These are phyloP conservation scores for Bombus huntii DNA, from an alignment of 1,140 invertebrate genomes.

Conservation along the genomic window DNA sequence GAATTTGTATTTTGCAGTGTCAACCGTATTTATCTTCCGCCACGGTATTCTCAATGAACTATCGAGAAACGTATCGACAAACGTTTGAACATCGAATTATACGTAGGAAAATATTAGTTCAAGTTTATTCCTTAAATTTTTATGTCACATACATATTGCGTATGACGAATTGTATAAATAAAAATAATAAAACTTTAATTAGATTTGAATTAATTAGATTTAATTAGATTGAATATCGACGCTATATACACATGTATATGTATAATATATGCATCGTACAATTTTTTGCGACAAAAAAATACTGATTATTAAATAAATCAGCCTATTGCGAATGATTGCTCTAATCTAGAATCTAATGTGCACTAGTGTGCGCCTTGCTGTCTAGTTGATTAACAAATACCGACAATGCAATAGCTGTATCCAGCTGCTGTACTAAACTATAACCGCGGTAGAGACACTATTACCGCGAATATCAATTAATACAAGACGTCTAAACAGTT, in stretches of 20 bases:
- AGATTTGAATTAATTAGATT: too few relatives aligned
- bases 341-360: constrained; percentile 30
- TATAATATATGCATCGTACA: too few relatives aligned
- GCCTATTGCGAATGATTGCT: constrained; percentile 36
- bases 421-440: neutral
- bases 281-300: neutral
- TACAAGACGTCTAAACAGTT: constrained; percentile 46
- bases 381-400: constrained; percentile 24
- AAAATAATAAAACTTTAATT: too few relatives aligned
- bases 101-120: too few relatives aligned
- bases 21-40: neutral
- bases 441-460: neutral
- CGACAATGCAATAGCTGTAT: constrained; percentile 14
- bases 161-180: too few relatives aligned
- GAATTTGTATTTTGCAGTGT: neutral
- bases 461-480: constrained; percentile 28
- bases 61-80: too few relatives aligned
- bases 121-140: too few relatives aligned
- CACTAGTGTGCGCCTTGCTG: constrained; percentile 11
- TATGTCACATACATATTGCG: too few relatives aligned
- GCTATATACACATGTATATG: too few relatives aligned
- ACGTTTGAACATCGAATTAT: too few relatives aligned
- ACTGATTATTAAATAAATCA: neutral
- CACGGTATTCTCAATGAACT: too few relatives aligned
- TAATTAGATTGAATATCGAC: too few relatives aligned